Base-by-base conservation (phyloP, 2,888 invertebrate genomes). In the Synergus itoensis region DNA sequence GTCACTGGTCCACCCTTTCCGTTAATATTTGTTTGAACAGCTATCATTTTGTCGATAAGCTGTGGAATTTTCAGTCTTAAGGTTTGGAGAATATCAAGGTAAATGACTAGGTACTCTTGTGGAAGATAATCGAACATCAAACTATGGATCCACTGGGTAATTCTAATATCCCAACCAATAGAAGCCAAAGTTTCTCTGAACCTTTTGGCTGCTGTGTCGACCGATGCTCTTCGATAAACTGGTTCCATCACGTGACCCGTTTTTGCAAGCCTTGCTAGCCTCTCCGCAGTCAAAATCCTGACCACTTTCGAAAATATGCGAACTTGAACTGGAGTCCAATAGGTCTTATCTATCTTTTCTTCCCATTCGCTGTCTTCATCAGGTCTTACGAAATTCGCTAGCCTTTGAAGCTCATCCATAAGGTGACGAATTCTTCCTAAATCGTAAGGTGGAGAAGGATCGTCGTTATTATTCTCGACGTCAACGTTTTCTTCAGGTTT, bases 81-180 rank as follows among this genome's bases (percentile, higher is more conserved):
- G 0, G 95, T 94, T 93, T 97, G 97, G 84, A 97, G 91, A 75
- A 96, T 95, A 88, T 97, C 97, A 21, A 97, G 93, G 91, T 97
- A 97, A 9, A 95, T 94, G 0, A 95, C 94, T 84, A 97, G 93
- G 89, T 96, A 95, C 7, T 94, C 93, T 21, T 94, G 93, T 76
- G 94, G 95, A 67, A 97, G 92, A 87, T 94, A 93, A 82, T 97
- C 96, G 84, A 96, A 93, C 9, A 97, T 90, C 12, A 96, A 90
- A 63, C 94, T 93, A 91, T 97, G 97, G 48, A 97, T 90, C 97
- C 97, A 97, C 85, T 96, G 96, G 0, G 95, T 94, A 40, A 96
- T 92, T 84, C 95, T 94, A 40, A 94, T 91, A 85, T 97, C 96
- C 97, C 97, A 97, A n/a, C 94, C 93, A 12, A 96, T 93, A 4